Percentiles rank a stretch among this genome's conserved stretches.
phyloP scores from a whole-genome alignment of 2,797 vertebrate genomes.

The Orientallactaga sibirica region DNA sequence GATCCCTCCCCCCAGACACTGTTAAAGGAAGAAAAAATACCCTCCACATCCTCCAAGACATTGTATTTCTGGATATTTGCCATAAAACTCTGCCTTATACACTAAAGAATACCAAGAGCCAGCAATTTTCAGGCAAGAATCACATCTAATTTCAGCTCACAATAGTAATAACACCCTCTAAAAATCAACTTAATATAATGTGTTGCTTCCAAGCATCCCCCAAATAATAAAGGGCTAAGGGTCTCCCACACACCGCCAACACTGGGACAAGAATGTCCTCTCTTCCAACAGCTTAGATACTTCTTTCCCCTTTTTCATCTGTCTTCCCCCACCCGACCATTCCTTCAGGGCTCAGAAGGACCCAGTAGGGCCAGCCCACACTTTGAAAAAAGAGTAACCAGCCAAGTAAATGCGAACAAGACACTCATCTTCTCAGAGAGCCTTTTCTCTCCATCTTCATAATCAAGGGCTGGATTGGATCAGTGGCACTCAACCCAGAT shows the following conservation, averaged over 20 bases:
- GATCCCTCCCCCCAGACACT: not conserved
- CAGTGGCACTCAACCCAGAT: not conserved
- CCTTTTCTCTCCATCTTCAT: not conserved
- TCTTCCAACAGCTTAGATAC: not conserved
- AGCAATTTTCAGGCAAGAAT: constrained; percentile 37
- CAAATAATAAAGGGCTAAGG: not conserved
- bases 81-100: not conserved
- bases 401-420: not conserved
- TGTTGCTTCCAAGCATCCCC: no score
- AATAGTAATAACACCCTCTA: not conserved
- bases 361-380: not conserved
- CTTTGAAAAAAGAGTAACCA: not conserved
- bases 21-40: not conserved
- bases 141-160: not conserved
- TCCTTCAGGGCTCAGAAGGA: not conserved
- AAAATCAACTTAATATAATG: not conserved
- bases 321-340: not conserved
- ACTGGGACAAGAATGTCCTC: not conserved
- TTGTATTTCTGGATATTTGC: not conserved
- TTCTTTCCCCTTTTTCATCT: not conserved
- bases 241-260: not conserved
- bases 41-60: not conserved
- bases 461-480: not conserved
- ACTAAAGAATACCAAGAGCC: not conserved
- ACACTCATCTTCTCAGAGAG: not conserved